Conservation (phyloP, 2,797 vertebrate genomes). For the Rhinophrynus dorsalis region DNA sequence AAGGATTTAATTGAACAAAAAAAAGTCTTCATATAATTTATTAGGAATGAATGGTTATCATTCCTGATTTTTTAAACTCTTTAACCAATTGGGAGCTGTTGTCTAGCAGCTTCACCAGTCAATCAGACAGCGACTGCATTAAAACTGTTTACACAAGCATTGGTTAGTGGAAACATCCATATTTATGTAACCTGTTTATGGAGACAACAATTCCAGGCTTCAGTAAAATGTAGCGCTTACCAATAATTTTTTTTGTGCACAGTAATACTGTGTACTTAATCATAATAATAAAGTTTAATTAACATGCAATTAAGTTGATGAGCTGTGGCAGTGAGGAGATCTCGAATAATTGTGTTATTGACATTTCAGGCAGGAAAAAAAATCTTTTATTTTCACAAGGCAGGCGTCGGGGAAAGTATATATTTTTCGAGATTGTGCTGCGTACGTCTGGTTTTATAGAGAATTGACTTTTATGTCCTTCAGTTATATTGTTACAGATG, state of each 20-base stretch:
- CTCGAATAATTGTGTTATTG: slow-evolving; percentile 29
- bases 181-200: slow-evolving; percentile 32
- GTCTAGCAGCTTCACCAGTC: too few relatives aligned
- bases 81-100: too few relatives aligned
- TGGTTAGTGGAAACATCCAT: slow-evolving; percentile 14
- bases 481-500: neutral
- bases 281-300: slow-evolving; percentile 43
- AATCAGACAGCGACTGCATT: neutral
- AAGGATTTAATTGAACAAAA: too few relatives aligned
- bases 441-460: slow-evolving; percentile 2
- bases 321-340: slow-evolving; percentile 9
- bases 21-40: too few relatives aligned
- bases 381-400: neutral
- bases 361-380: slow-evolving; percentile 13
- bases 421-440: neutral
- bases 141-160: neutral
- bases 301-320: slow-evolving; percentile 27
- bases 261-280: slow-evolving; percentile 32
- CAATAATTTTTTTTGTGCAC: neutral
- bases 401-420: neutral
- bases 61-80: too few relatives aligned
- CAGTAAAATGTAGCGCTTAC: neutral
- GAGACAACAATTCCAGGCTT: neutral
- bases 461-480: neutral
- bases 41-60: too few relatives aligned